Conservation (phyloP, 2,113 vertebrate species). For the Dendrocopos noguchii region DNA sequence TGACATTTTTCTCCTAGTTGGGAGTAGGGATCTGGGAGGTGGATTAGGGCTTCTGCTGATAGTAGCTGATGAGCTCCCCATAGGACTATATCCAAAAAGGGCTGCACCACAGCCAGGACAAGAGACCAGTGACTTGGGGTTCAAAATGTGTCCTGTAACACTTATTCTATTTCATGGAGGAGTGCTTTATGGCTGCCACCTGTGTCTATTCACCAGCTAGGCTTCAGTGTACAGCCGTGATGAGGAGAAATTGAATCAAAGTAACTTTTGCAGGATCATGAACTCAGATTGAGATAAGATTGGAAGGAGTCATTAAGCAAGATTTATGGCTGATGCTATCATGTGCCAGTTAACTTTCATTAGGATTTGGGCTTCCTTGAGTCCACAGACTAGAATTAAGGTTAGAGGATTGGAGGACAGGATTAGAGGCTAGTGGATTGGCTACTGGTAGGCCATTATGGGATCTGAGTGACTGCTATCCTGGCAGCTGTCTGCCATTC, state of each 20-base stretch:
- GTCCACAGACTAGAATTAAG: not conserved
- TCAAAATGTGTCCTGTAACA: not conserved
- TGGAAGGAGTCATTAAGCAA: not conserved
- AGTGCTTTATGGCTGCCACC: not conserved
- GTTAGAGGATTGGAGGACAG: not conserved
- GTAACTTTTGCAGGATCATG: not conserved
- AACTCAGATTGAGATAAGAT: not conserved
- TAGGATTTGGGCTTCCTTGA: not conserved
- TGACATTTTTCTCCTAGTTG: not conserved
- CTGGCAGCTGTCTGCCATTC: not conserved
- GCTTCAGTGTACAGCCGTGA: not conserved
- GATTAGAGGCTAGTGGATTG: not conserved
- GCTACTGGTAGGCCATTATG: not conserved
- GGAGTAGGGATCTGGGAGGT: not conserved
- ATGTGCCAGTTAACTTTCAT: not conserved
- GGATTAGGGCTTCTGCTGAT: not conserved
- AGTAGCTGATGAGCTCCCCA: not conserved
- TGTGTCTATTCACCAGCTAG: not conserved
- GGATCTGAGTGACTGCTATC: not conserved
- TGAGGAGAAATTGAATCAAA: not conserved
- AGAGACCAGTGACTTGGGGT: not conserved
- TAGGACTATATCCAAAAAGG: not conserved
- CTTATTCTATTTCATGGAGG: not conserved
- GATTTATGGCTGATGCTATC: not conserved
- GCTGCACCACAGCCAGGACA: not conserved